Conservation (phyloP, 2,113 vertebrate genomes). For the Malurus alboscapulatus region DNA sequence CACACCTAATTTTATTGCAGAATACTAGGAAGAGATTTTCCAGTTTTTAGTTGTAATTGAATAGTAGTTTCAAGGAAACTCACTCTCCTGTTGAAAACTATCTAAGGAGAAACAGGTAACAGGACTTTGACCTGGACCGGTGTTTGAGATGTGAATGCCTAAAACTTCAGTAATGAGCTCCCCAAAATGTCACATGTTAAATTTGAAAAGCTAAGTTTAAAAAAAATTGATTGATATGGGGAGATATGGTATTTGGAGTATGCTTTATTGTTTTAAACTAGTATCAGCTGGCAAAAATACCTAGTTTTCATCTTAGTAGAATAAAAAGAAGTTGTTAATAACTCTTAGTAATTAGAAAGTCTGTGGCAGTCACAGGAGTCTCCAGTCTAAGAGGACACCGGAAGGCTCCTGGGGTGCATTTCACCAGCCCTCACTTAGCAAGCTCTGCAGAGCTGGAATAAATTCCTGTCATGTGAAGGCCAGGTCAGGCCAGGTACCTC, state of each 20-base stretch:
- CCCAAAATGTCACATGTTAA: accelerated
- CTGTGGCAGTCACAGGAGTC: not conserved
- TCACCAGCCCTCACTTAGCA: not conserved
- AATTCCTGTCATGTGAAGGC: accelerated
- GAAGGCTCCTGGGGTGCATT: not conserved
- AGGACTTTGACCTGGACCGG: not conserved
- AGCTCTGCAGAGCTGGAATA: not conserved
- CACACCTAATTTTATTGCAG: not conserved
- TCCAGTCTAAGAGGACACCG: not conserved
- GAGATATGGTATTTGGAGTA: not conserved
- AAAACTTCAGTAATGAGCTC: not conserved
- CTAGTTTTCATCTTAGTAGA: not conserved
- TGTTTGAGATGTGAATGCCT: not conserved
- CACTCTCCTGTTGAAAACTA: not conserved
- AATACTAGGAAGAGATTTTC: not conserved
- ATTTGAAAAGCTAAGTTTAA: not conserved
- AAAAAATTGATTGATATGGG: not conserved
- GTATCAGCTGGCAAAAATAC: not conserved
- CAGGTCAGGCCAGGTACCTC: accelerated
- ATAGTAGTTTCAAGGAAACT: not conserved
- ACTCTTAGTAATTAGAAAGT: not conserved
- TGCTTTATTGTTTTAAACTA: not conserved
- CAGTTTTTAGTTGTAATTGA: not conserved
- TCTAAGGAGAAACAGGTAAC: not conserved
- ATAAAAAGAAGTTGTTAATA: not conserved